A percentile compares a stretch with the other conserved stretches of the same genome.
phyloP scores from a whole-genome alignment of 2,888 invertebrate genomes.

The Nesidiocoris tenuis region DNA sequence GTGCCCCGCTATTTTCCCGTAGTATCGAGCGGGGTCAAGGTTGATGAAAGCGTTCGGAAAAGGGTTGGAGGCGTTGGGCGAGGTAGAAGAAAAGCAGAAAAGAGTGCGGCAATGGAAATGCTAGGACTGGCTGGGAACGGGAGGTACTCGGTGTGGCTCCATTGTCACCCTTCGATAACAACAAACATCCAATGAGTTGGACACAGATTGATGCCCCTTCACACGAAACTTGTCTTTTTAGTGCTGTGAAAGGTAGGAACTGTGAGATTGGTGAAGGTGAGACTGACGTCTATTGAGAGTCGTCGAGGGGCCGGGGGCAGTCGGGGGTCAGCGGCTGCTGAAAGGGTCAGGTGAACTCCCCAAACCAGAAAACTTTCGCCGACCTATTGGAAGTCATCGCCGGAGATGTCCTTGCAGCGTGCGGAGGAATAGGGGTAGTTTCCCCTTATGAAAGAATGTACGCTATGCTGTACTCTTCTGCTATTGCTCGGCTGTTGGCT shows the following conservation, averaged over 20 bases:
- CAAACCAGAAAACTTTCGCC: background rate
- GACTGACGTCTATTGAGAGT: background rate
- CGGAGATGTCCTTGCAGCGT: background rate
- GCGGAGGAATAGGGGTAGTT: background rate
- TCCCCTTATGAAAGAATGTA: background rate
- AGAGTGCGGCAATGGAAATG: too few species aligned
- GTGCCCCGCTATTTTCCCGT: too few species aligned
- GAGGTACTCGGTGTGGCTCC: background rate
- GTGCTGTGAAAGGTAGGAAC: constrained; percentile 6
- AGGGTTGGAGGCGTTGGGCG: background rate
- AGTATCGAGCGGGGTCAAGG: too few species aligned
- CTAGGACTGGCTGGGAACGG: too few species aligned
- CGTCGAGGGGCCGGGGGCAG: background rate
- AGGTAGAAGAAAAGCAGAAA: background rate
- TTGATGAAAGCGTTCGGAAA: background rate
- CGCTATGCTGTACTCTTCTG: background rate
- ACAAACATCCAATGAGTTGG: constrained; percentile 24
- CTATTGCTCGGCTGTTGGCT: too few species aligned
- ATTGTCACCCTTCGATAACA: constrained; percentile 22
- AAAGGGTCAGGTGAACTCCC: background rate
- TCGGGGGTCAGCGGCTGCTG: background rate
- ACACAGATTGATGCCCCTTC: constrained; percentile 32
- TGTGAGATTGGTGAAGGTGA: background rate
- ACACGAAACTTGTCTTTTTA: constrained; percentile 10
- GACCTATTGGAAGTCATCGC: background rate